Evolutionary conservation across 2,888 invertebrate genomes (phyloP).

Genomic region (Cosmopolites sordidus): DNA sequence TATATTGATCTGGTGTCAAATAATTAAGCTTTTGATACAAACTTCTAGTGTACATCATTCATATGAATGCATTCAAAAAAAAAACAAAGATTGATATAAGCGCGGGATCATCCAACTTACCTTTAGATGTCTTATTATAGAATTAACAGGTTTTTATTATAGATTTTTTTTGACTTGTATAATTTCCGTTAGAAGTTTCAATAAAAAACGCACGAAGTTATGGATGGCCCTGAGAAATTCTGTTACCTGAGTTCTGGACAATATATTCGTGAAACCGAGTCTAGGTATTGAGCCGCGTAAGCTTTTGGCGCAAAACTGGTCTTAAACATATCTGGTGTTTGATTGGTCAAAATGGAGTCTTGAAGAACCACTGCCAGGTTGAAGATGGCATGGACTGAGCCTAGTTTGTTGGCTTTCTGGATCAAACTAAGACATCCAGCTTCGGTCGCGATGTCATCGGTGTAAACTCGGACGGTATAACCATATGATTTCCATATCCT

Average conservation of each 20-base stretch:
- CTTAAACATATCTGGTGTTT: conserved; percentile 64
- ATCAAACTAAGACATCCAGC: conserved; percentile 67
- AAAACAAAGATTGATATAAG: too few species aligned
- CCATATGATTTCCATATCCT: conserved; percentile 53
- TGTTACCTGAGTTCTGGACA: conserved; percentile 37
- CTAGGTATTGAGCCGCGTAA: conserved; percentile 72
- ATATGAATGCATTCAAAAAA: too few species aligned
- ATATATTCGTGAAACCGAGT: conserved; percentile 48
- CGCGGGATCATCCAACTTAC: too few species aligned
- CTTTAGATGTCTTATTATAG: too few species aligned
- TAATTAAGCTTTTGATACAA: too few species aligned
- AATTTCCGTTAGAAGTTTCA: too few species aligned
- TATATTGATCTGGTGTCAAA: too few species aligned
- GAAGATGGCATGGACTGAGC: conserved; percentile 79
- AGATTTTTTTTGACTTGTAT: too few species aligned
- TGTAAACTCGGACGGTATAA: conserved; percentile 62
- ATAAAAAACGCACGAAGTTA: too few species aligned
- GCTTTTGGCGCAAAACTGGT: conserved; percentile 75
- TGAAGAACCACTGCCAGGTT: conserved; percentile 80
- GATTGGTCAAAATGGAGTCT: conserved; percentile 74
- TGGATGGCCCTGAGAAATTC: too few species aligned
- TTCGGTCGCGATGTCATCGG: conserved; percentile 65
- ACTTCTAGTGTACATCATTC: too few species aligned
- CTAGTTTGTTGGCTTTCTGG: conserved; percentile 58
- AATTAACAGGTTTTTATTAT: too few species aligned